Evolutionary conservation across 1,140 invertebrate genomes (phyloP).

Genomic region (Samia ricini): DNA sequence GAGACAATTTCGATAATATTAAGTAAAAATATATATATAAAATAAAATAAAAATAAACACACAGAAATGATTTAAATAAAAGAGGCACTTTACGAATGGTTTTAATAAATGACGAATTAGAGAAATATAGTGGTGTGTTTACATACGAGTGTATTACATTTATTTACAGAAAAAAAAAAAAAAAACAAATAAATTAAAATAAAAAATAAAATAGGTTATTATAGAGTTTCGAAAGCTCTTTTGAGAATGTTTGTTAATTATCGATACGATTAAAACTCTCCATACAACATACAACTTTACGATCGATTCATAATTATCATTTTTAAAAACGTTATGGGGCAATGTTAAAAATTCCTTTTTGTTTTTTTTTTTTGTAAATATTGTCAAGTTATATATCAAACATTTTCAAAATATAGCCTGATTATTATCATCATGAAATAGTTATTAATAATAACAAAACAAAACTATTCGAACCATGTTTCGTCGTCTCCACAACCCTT

Average conservation of each 20-base stretch:
- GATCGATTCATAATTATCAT: neutral
- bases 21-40: slow-evolving; percentile 36
- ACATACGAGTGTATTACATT: slow-evolving; percentile 37
- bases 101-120: slow-evolving; percentile 54
- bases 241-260: slow-evolving; percentile 16
- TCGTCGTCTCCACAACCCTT: slow-evolving; percentile 73
- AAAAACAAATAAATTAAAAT: slow-evolving; percentile 26
- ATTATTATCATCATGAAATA: slow-evolving; percentile 16
- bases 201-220: slow-evolving; percentile 24
- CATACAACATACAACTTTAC: no score
- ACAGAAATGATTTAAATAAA: slow-evolving; percentile 44
- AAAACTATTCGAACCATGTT: slow-evolving; percentile 21
- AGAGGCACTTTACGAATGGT: slow-evolving; percentile 53
- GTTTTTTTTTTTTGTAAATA: no score
- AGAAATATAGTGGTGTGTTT: slow-evolving; percentile 51
- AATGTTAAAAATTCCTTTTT: no score
- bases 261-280: neutral
- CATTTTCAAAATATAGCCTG: neutral
- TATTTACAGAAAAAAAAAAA: slow-evolving; percentile 46
- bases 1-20: slow-evolving; percentile 65
- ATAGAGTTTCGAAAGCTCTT: slow-evolving; percentile 17
- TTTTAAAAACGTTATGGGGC: no score
- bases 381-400: no score
- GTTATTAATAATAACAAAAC: neutral
- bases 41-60: slow-evolving; percentile 45